These are phyloP conservation scores for Crypturellus undulatus DNA, from an alignment of 2,113 vertebrate genomes.

Conservation along the genomic window DNA sequence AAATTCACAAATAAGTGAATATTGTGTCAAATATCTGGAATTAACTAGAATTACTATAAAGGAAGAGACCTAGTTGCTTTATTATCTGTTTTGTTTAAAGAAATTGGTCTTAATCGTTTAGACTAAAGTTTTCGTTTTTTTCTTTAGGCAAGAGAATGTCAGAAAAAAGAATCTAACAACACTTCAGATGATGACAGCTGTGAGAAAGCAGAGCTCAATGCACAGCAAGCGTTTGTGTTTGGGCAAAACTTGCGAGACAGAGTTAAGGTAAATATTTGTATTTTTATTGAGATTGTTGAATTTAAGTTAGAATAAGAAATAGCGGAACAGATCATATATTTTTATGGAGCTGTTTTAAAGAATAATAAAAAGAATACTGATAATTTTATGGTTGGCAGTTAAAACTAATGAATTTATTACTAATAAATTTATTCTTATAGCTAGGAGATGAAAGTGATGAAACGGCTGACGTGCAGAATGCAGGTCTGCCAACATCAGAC, in stretches of 20 bases:
- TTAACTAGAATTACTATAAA: background rate
- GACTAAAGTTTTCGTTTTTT: background rate
- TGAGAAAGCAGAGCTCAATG: constrained; percentile 78
- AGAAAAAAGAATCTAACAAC: constrained; percentile 64
- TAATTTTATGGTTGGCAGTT: background rate
- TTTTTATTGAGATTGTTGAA: background rate
- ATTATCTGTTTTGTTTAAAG: background rate
- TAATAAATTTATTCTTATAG: constrained; percentile 67
- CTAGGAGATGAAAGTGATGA: constrained; percentile 84
- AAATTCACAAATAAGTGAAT: too few relatives aligned
- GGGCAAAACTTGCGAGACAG: constrained; percentile 97
- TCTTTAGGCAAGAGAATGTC: constrained; percentile 78
- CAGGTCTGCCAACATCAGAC: constrained; percentile 78
- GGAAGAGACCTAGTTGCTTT: background rate
- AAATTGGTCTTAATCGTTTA: background rate
- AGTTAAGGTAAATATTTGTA: constrained; percentile 84
- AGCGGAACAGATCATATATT: background rate
- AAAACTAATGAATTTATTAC: background rate
- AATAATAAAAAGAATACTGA: background rate
- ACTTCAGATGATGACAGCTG: constrained; percentile 76
- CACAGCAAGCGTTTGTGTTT: constrained; percentile 91
- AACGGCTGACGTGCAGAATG: constrained; percentile 76
- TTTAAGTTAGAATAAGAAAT: background rate
- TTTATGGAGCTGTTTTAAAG: background rate
- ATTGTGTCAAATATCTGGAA: background rate